phyloP scores from a whole-genome alignment of 1,140 invertebrate genomes.

The Drosophila sturtevanti region DNA sequence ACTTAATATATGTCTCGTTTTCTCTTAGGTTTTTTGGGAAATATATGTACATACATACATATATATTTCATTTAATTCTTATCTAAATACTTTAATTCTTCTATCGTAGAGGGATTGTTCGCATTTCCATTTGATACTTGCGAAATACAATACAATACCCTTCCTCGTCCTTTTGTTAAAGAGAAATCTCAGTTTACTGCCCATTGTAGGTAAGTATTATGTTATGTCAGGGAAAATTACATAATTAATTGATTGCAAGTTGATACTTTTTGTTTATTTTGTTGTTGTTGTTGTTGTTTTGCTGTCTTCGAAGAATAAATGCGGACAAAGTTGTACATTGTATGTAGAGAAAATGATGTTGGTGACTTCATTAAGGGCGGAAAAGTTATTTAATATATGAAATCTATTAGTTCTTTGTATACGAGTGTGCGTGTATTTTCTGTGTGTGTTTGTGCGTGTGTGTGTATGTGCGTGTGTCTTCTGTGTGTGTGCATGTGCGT shows the following conservation, averaged over 20 bases:
- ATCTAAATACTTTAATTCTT: too few relatives aligned
- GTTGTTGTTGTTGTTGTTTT: neutral
- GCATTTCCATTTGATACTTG: neutral
- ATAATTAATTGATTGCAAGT: conserved; percentile 70
- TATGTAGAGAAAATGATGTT: conserved; percentile 18
- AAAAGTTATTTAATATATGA: conserved; percentile 19
- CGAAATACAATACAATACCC: neutral
- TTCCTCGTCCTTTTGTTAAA: too few relatives aligned
- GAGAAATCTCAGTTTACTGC: neutral
- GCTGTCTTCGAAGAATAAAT: conserved; percentile 13
- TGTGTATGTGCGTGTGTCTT: conserved; percentile 24
- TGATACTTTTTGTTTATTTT: conserved; percentile 40
- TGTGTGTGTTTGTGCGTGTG: conserved; percentile 22
- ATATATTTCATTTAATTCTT: too few relatives aligned
- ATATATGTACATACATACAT: too few relatives aligned
- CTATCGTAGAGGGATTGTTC: too few relatives aligned
- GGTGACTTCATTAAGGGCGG: conserved; percentile 52
- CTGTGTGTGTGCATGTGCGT: conserved; percentile 33
- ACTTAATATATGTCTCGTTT: too few relatives aligned
- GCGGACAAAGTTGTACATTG: conserved; percentile 40
- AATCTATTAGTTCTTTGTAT: conserved; percentile 28
- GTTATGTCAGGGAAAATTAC: conserved; percentile 43
- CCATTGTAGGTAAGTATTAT: conserved; percentile 11
- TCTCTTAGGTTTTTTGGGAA: too few relatives aligned
- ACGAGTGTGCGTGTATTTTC: conserved; percentile 9